Evolutionary conservation across 2,113 vertebrate species (phyloP), one percentile per base, ranked within the genome.

Genomic region (Chaetops frenatus): DNA sequence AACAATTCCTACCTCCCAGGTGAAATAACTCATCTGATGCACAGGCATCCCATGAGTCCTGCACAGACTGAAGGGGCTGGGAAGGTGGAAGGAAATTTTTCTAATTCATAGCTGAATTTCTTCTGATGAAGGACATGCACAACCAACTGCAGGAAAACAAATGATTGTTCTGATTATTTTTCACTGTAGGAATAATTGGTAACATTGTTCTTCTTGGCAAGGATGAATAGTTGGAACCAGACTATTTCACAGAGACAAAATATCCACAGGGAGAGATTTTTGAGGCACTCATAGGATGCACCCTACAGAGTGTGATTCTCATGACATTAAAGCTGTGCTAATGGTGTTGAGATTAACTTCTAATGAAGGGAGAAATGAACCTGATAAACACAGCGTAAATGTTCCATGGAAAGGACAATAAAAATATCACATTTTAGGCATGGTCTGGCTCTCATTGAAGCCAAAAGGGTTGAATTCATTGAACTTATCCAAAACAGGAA

Each of bases 171-270:
- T 88, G 94, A 95, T 95, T 95, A 96, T 97, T 95, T 90, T 82
- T 88, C 91, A 80, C 93, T 95, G 96, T 76, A 89, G 86, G 73
- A 97, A 91, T 95, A 95, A 96, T 97, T 96, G 92, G 86, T 94
- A 97, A 94, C 95, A 96, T 97, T 96, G 93, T 95, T 96, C 93
- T 80, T 80, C 81, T 95, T 96, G 95, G 96, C 94, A 80, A 82
- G 90, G 87, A 95, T 95, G 87, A 96, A 97, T 95, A 94, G 93
- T 93, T 97, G 94, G 94, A 97, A 96, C 90, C 78, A 80, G 71
- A 93, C 71, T 80, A 10, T 77, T 95, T 94, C 78, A 87, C 83
- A 86, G 79, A 96, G 95, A 95, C 93, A 91, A 95, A 96, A 95
- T 88, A 95, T 95, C 95, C 94, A 96, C 93, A 91, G 94, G 95